Evolutionary conservation across 2,888 invertebrate species (phyloP).

Genomic region (Smittia sp.): DNA sequence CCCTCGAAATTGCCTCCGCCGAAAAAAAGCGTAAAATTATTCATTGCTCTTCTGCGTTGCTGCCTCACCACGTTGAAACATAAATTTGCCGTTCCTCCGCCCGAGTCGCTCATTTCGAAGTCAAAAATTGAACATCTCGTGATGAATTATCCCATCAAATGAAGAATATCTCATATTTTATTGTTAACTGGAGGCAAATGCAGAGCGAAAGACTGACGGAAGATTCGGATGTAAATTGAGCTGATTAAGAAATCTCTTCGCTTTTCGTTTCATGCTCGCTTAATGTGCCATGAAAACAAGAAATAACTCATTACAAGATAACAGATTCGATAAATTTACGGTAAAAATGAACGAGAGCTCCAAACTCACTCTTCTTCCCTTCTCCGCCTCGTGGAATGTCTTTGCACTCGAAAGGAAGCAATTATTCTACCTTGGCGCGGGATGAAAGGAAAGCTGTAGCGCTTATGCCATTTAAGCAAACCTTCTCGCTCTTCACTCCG

Average conservation of each 20-base stretch:
- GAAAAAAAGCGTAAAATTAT: slow-evolving; percentile 11
- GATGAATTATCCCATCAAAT: slow-evolving; percentile 39
- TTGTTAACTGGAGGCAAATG: slow-evolving; percentile 5
- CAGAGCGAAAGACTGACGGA: not conserved
- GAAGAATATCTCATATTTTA: slow-evolving; percentile 37
- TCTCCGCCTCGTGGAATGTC: not conserved
- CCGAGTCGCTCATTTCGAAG: slow-evolving; percentile 1
- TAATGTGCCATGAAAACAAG: slow-evolving; percentile 30
- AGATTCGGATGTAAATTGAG: slow-evolving; percentile 6
- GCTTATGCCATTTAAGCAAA: not conserved
- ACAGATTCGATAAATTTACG: slow-evolving; percentile 34
- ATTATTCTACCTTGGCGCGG: not conserved
- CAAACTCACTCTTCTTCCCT: not conserved
- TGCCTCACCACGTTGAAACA: not conserved
- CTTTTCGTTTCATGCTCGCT: not conserved
- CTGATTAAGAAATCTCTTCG: not conserved
- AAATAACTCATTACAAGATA: slow-evolving; percentile 38
- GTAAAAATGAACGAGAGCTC: not conserved
- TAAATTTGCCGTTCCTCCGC: not conserved
- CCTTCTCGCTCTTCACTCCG: not conserved
- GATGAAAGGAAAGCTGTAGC: not conserved
- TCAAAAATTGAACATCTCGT: slow-evolving; percentile 34
- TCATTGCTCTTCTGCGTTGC: slow-evolving; percentile 6
- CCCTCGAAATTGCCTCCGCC: not conserved
- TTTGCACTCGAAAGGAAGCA: slow-evolving; percentile 3